Evolutionary conservation across 2,797 vertebrate genomes (phyloP).

Genomic region (Bradypodion pumilum): DNA sequence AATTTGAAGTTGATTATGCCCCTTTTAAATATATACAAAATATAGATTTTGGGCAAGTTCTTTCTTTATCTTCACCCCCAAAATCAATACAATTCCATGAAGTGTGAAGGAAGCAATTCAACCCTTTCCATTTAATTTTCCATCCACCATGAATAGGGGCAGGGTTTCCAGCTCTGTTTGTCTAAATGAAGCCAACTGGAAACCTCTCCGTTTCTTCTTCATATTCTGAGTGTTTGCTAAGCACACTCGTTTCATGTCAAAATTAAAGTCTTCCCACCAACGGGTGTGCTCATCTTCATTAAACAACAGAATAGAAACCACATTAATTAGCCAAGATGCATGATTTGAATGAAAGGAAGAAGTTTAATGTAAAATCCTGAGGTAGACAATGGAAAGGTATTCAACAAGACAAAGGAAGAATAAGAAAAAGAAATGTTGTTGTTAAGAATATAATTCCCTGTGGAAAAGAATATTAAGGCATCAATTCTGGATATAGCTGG

Average conservation of each 20-base stretch:
- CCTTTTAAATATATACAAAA: constrained; percentile 11
- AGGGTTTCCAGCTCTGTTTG: neutral
- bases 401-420: constrained; percentile 23
- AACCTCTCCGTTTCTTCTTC: neutral
- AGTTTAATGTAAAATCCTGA: neutral
- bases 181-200: neutral
- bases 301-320: constrained; percentile 31
- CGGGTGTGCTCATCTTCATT: neutral
- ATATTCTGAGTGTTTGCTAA: neutral
- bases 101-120: constrained; percentile 12
- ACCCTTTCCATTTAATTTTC: constrained; percentile 28
- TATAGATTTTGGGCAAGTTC: constrained; percentile 13
- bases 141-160: neutral
- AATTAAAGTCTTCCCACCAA: constrained; percentile 14
- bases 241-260: neutral
- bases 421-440: constrained; percentile 19
- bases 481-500: neutral
- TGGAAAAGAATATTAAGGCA: neutral
- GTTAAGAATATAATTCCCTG: neutral
- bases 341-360: constrained; percentile 21
- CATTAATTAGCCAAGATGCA: constrained; percentile 1
- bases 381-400: constrained; percentile 13
- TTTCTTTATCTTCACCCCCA: constrained; percentile 15
- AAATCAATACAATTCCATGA: constrained; percentile 45
- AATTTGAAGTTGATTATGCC: constrained; percentile 4